Base-by-base conservation (phyloP, 2,888 invertebrate species). In the Acleris sparsana region DNA sequence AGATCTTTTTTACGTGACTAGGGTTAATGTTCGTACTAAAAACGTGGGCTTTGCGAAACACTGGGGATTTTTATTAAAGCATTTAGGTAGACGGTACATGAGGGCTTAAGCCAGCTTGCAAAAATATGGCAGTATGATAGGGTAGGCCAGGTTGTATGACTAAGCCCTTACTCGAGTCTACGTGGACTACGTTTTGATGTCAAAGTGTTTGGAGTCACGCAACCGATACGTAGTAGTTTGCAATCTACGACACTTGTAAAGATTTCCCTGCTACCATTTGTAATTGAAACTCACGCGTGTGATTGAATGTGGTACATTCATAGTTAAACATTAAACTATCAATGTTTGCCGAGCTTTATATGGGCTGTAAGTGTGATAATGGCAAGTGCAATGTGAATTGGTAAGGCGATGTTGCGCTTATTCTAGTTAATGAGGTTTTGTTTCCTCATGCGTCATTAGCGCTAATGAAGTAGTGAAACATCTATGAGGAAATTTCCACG, bases 161-260 rank as follows among this genome's bases (percentile, higher is more conserved):
- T 29, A 22, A 43, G 43, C 43, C 64, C 20, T 64, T 60, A 59
- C 16, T 2, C 43, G 43, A 13, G 39, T 44, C 9, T 5, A 59
- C 17, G 49, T 55, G 39, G 39, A 39, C 11, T 43, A 55, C 60
- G 43, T 51, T 61, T 51, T 20, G 7, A 44, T 55, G 13, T 53
- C 64, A 64, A 60, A 62, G 22, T 53, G 25, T 64, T 76, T 71
- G 71, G 71, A 82, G 83, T 83, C 85, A 85, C 85, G 85, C 84
- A 70, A 84, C 69, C 69, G 44, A 63, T 57, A 70, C 64, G 7
- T 17, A 17, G 33, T 46, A 44, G 33, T 62, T 39, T 55, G 7
- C 5, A 52, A 60, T 13, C 11, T 13, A 58, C 46, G 33, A 46
- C 5, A 46, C n/a, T 20, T 29, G 17, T 7, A 49, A 13, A 29